Evolutionary conservation across 53 echinoderm and acorn worm species (phyloP).

Genomic region (Paelopatides confundens): DNA sequence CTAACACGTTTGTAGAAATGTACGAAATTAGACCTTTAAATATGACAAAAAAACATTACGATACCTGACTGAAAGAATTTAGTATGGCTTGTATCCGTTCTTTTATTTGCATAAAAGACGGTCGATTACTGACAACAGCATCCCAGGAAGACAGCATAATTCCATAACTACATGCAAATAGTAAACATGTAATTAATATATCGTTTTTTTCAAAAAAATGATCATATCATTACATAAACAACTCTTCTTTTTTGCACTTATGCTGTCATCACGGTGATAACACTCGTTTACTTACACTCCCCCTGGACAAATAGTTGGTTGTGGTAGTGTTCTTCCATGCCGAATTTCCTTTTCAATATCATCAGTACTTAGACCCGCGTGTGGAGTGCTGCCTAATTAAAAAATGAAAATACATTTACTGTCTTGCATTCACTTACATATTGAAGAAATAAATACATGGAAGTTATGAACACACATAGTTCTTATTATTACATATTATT

Average conservation of each 20-base stretch:
- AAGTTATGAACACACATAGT: no score
- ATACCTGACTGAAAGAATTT: not conserved
- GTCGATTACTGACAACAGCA: not conserved
- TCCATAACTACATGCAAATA: not conserved
- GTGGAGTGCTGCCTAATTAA: not conserved
- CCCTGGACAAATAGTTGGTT: not conserved
- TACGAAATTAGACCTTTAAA: no score
- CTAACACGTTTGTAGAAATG: no score
- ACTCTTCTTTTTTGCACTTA: no score
- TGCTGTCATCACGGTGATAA: no score
- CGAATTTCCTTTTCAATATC: not conserved
- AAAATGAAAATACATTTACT: not conserved
- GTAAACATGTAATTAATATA: no score
- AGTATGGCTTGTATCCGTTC: not conserved
- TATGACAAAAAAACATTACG: no score
- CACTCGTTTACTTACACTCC: constrained; percentile 18
- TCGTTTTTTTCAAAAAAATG: no score
- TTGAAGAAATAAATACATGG: no score
- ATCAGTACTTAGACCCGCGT: not conserved
- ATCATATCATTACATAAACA: no score
- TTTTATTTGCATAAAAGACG: not conserved
- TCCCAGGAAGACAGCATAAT: not conserved
- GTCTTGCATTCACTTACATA: no score
- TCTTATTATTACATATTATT: no score
- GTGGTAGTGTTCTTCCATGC: not conserved